Percentiles rank a stretch among this genome's conserved stretches.
These are phyloP conservation scores for Sebastes nivosus DNA, from an alignment of 2,797 vertebrate genomes.

Conservation along the genomic window DNA sequence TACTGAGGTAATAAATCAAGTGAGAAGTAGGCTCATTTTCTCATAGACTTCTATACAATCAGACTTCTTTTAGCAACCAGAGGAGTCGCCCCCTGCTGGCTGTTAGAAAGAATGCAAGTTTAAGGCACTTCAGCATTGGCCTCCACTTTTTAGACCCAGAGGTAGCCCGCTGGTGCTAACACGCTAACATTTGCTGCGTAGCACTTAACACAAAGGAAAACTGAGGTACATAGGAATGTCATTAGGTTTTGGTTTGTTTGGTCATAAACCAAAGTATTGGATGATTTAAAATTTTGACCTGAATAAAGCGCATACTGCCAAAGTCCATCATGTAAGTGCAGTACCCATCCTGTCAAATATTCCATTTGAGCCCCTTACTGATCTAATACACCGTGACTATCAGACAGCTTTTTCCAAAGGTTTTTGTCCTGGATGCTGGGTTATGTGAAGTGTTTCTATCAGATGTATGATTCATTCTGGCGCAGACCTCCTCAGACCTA, in stretches of 20 bases:
- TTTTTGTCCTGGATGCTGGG: not conserved
- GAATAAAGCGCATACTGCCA: not conserved
- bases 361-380: not conserved
- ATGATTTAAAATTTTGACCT: not conserved
- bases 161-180: not conserved
- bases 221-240: not conserved
- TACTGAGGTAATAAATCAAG: no score
- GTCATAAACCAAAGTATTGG: not conserved
- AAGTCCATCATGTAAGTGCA: not conserved
- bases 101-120: no score
- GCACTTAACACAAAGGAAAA: not conserved
- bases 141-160: no score
- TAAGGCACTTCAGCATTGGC: no score
- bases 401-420: not conserved
- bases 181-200: not conserved
- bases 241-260: not conserved
- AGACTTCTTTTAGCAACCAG: no score
- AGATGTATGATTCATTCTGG: constrained; percentile 20
- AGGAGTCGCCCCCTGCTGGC: no score
- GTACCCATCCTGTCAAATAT: not conserved
- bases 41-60: no score
- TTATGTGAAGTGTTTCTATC: not conserved
- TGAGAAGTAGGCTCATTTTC: no score
- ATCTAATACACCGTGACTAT: not conserved
- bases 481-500: constrained; percentile 12